phyloP scores from a whole-genome alignment of 2,797 vertebrate species.

The Atherinosoma microstoma region DNA sequence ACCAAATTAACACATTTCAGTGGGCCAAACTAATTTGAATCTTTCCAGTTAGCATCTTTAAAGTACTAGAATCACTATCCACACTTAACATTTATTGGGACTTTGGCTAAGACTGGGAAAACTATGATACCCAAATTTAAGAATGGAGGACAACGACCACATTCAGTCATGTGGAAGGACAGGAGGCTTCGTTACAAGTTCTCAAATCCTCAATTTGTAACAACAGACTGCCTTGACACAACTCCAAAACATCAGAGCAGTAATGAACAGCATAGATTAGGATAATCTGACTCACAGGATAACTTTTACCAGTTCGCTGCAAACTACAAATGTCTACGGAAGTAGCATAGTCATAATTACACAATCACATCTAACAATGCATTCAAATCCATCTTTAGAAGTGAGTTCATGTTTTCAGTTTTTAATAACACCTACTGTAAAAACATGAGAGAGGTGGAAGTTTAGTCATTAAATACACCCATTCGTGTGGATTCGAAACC shows the following conservation, averaged over 20 bases:
- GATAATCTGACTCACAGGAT: neutral
- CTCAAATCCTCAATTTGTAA: neutral
- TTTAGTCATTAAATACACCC: neutral
- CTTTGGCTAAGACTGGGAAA: neutral
- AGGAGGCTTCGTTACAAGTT: neutral
- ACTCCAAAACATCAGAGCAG: neutral
- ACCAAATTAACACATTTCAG: neutral
- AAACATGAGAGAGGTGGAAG: neutral
- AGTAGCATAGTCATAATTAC: neutral
- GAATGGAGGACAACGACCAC: neutral
- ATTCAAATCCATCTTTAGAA: neutral
- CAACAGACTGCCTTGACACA: neutral
- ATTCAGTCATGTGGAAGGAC: neutral
- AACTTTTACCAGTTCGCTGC: neutral
- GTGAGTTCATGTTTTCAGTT: neutral
- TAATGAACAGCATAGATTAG: neutral
- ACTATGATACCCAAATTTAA: neutral
- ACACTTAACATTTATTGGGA: neutral
- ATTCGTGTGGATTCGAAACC: neutral
- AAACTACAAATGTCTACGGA: neutral
- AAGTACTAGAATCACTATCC: neutral
- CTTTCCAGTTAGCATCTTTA: neutral
- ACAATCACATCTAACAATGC: neutral
- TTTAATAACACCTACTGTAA: neutral
- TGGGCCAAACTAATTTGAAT: neutral